Base-by-base conservation (phyloP, 2,797 vertebrate genomes). In the Catostomus latipinnis region DNA sequence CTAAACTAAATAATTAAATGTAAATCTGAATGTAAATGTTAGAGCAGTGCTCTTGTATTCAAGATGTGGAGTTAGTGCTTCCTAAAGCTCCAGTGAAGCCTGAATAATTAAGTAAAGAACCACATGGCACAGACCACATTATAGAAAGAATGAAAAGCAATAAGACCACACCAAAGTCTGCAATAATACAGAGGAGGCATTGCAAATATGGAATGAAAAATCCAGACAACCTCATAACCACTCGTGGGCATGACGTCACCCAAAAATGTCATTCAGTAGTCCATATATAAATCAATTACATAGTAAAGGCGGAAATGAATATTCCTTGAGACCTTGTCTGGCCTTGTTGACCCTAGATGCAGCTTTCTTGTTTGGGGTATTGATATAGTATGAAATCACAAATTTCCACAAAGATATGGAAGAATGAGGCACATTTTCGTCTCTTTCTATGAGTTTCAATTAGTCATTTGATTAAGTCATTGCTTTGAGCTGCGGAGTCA, bases 241-340 rank as follows among this genome's bases (percentile, higher is more conserved):
- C 77, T 74, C 14, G 12, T 48, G 63, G 72, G 43, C 60, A 81
- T 85, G 69, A 81, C 7, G 18, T 74, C 22, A 86, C 80, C 45
- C 12, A 54, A 73, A 87, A 86, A 71, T 71, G 66, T 58, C 45
- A 84, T 82, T 78, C 75, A 65, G 63, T 18, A 74, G 48, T 76
- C 77, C 71, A 83, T 74, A 67, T 85, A 76, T 84, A 82, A 69
- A 81, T 81, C 62, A 71, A 57, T 80, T 74, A 69, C 48, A 80
- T 62, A 52, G 80, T 78, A 71, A 87, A 77, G 45, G 53, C 13
- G 16, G 48, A 70, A 76, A 85, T 71, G 74, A 54, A 76, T 78
- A 76, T 82, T 81, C 66, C 77, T 80, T 71, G 43, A 50, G 49
- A 83, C 54, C 61, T 18, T 65, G 58, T n/a, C 45, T 57, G 16